phyloP scores from a whole-genome alignment of 2,888 invertebrate genomes.

The Myopa testacea region DNA sequence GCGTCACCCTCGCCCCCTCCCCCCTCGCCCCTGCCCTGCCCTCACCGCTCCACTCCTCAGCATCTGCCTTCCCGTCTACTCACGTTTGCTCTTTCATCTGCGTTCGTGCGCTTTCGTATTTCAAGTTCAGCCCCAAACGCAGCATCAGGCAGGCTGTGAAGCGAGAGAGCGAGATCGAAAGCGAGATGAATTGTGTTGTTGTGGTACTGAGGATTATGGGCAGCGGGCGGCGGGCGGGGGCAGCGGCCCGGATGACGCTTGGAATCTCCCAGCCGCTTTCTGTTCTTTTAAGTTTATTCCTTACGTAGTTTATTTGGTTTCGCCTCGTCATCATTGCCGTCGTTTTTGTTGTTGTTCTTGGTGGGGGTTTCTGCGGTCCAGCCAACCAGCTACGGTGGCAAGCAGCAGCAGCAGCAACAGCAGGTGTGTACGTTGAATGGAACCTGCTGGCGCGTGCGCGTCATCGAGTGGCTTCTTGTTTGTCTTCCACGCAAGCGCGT shows the following conservation, averaged over 20 bases:
- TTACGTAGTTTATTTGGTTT: too few species aligned
- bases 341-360: slow-evolving; percentile 19
- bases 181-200: not conserved
- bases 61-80: not conserved
- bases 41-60: not conserved
- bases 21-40: not conserved
- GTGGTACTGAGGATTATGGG: not conserved
- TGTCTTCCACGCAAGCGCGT: slow-evolving; percentile 6
- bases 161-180: slow-evolving; percentile 11
- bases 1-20: not conserved
- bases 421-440: slow-evolving; percentile 13
- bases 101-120: slow-evolving; percentile 9
- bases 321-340: too few species aligned
- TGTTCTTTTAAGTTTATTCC: not conserved
- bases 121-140: slow-evolving; percentile 33
- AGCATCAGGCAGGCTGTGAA: slow-evolving; percentile 15
- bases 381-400: not conserved
- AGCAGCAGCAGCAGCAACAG: not conserved
- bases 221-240: not conserved
- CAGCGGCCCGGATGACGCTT: slow-evolving; percentile 10
- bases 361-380: slow-evolving; percentile 20
- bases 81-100: not conserved
- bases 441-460: slow-evolving; percentile 17
- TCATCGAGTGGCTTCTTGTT: not conserved
- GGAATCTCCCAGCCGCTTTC: slow-evolving; percentile 31